These are phyloP conservation scores for Blomia tropicalis DNA, from an alignment of 2,888 invertebrate genomes.

Conservation along the genomic window DNA sequence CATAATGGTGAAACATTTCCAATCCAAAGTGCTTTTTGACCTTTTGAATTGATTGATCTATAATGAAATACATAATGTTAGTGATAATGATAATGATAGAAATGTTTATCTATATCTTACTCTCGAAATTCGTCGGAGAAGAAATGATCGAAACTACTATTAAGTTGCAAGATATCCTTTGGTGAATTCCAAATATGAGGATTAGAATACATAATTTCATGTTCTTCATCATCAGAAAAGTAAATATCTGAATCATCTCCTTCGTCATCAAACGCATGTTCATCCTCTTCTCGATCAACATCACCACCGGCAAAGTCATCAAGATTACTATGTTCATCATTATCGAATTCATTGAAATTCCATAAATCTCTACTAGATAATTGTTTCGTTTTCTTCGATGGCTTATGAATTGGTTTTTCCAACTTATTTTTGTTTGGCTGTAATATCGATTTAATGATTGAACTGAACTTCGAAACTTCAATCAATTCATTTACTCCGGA, in stretches of 20 bases:
- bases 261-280: not conserved
- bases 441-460: not conserved
- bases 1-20: constrained; percentile 40
- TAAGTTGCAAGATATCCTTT: constrained; percentile 1
- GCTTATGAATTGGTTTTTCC: not conserved
- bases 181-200: not conserved
- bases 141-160: not conserved
- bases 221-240: constrained; percentile 7
- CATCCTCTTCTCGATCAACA: not conserved
- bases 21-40: constrained; percentile 40
- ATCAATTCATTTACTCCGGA: not conserved
- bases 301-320: not conserved
- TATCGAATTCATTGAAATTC: constrained; percentile 4
- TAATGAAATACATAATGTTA: constrained; percentile 26
- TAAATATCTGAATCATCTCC: constrained; percentile 4
- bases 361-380: not conserved
- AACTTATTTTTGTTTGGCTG: not conserved
- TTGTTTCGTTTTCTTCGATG: not conserved
- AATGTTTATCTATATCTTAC: not conserved
- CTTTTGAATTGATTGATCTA: constrained; percentile 39
- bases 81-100: not conserved
- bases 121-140: not conserved
- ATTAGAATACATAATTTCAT: not conserved
- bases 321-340: not conserved
- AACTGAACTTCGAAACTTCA: not conserved